Conservation (phyloP, 1,140 invertebrate genomes). For the Procambarus clarkii region DNA sequence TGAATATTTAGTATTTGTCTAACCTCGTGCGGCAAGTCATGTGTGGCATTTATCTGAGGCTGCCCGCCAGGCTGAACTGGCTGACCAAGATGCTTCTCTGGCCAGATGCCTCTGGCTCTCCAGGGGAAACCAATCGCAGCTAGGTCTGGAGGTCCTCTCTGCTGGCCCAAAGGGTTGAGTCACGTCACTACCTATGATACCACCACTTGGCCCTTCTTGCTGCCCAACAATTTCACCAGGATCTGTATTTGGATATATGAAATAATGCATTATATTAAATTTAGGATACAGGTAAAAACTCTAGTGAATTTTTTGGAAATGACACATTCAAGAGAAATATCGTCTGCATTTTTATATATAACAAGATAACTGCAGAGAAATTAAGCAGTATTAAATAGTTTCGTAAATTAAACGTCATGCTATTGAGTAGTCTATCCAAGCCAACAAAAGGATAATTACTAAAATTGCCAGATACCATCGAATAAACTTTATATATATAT, state of each 20-base stretch:
- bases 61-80: slow-evolving; percentile 67
- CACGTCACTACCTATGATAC: slow-evolving; percentile 66
- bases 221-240: slow-evolving; percentile 56
- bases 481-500: too few species aligned
- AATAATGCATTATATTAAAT: not conserved
- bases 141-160: slow-evolving; percentile 75
- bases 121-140: slow-evolving; percentile 76
- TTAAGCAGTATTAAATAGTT: too few species aligned
- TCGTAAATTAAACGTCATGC: too few species aligned
- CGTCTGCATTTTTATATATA: too few species aligned
- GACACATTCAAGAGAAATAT: too few species aligned
- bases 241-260: slow-evolving; percentile 66
- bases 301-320: too few species aligned
- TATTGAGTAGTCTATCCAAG: too few species aligned
- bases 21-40: slow-evolving; percentile 91
- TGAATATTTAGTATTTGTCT: slow-evolving; percentile 94
- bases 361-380: too few species aligned
- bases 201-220: slow-evolving; percentile 57
- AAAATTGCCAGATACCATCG: too few species aligned
- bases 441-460: too few species aligned
- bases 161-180: slow-evolving; percentile 59
- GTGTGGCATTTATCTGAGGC: slow-evolving; percentile 80
- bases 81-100: slow-evolving; percentile 63
- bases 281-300: too few species aligned
- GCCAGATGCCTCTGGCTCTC: too few species aligned